Evolutionary conservation across 2,113 vertebrate species (phyloP).

Genomic region (Cryptotis parvus): DNA sequence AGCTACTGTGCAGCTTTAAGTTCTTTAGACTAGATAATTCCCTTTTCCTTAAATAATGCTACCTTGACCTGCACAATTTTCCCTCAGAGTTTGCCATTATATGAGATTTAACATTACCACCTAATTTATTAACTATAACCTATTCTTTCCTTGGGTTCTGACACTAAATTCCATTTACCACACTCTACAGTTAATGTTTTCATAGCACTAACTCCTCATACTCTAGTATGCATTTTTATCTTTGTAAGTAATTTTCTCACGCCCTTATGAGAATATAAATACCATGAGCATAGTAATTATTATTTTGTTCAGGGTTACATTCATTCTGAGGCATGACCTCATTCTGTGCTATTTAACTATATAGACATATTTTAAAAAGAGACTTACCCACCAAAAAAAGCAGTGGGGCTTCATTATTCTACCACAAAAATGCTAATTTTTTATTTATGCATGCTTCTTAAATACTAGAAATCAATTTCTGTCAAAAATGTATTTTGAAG

Average conservation of each 20-base stretch:
- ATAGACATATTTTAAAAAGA: not conserved
- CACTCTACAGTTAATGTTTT: not conserved
- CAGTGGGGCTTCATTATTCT: not conserved
- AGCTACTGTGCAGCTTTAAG: not conserved
- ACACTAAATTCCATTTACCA: not conserved
- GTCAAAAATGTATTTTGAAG: constrained; percentile 42
- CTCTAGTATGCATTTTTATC: not conserved
- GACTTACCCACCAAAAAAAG: not conserved
- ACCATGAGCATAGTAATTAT: not conserved
- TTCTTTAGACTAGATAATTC: not conserved
- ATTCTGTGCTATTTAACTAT: not conserved
- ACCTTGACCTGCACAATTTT: not conserved
- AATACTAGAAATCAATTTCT: not conserved
- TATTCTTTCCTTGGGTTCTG: not conserved
- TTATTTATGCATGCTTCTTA: not conserved
- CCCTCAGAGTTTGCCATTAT: not conserved
- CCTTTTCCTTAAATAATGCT: not conserved
- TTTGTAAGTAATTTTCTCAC: not conserved
- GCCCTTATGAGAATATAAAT: not conserved
- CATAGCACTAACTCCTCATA: not conserved
- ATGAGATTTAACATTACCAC: accelerated
- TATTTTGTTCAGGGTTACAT: not conserved
- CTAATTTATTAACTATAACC: too few relatives aligned
- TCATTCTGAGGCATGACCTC: not conserved
- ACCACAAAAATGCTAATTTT: too few relatives aligned